Base-by-base conservation (phyloP, 2,113 vertebrate species). In the Ophthalmolycus amberensis region DNA sequence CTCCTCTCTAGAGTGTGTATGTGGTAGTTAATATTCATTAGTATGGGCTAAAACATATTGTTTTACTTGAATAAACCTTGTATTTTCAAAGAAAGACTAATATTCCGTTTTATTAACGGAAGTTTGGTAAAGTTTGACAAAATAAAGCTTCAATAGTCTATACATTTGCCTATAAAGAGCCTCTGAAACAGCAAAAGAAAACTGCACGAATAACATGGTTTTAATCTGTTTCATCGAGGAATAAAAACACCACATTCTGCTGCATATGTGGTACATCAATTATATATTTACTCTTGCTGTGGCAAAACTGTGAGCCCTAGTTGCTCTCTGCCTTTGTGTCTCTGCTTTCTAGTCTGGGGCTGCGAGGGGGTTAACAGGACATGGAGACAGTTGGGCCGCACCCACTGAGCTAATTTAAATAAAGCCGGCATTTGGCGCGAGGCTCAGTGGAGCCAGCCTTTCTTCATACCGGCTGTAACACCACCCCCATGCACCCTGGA, bases 341-440 rank as follows among this genome's bases (percentile, higher is more conserved):
- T 75, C 60, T 64, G 22, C 44, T 46, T 27, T 12, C 29, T 3
- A 27, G 66, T 40, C 65, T 81, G 60, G 20, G 59, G 81, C 84
- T 73, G 79, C 37, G 85, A 72, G 75, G 70, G 92, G 89, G 92
- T 94, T 94, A 93, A 93, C 88, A 91, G 92, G 90, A 92, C 84
- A 71, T 60, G 71, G 83, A 92, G 92, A 87, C 93, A 88, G 93
- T 94, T 94, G 92, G 90, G 91, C 91, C 91, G 86, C 93, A 92
- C 91, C 93, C 92, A 91, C 90, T 72, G 72, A 80, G 91, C 76
- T 91, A 63, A 93, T 93, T 92, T 94, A 82, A 94, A 94, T 94
- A 93, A 92, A 79, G 82, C 88, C 85, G 85, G 86, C 85, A 75
- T 93, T 93, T 92, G 89, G 91, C 90, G 86, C 82, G 75, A 92